These are phyloP conservation scores for Lemur catta DNA, from an alignment of 2,797 vertebrate species.

Conservation along the genomic window DNA sequence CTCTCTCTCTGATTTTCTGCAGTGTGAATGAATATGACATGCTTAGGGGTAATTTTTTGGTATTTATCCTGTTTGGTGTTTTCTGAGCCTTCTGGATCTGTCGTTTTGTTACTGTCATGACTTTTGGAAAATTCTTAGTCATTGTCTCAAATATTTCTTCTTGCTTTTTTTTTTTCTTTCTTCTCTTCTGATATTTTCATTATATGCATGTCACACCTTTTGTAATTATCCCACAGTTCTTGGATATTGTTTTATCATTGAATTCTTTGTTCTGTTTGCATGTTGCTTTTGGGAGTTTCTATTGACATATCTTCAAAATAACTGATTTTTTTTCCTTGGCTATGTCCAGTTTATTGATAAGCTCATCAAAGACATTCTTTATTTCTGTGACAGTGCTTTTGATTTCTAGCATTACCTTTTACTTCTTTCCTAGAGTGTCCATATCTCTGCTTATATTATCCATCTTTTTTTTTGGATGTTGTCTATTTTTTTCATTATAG, in stretches of 20 bases:
- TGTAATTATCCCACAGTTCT: not conserved
- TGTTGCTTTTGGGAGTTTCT: not conserved
- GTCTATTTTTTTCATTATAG: not conserved
- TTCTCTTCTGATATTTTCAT: not conserved
- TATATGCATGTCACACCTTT: not conserved
- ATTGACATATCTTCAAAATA: not conserved
- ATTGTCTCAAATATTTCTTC: not conserved
- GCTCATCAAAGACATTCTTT: not conserved
- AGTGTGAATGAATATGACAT: not conserved
- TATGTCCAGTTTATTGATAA: not conserved
- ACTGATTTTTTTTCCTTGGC: not conserved
- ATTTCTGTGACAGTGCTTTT: not conserved
- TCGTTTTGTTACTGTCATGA: not conserved
- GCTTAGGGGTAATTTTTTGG: not conserved
- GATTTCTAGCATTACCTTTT: not conserved
- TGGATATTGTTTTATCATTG: not conserved
- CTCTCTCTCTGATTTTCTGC: not conserved
- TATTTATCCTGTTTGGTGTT: not conserved
- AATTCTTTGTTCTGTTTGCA: not conserved
- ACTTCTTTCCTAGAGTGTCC: not conserved
- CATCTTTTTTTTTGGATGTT: not conserved
- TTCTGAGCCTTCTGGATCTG: not conserved
- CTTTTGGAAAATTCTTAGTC: not conserved
- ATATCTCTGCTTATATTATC: not conserved
- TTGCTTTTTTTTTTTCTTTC: not conserved